Evolutionary conservation across 1,140 invertebrate genomes (phyloP).

Genomic region (Drosophila rhopaloa): DNA sequence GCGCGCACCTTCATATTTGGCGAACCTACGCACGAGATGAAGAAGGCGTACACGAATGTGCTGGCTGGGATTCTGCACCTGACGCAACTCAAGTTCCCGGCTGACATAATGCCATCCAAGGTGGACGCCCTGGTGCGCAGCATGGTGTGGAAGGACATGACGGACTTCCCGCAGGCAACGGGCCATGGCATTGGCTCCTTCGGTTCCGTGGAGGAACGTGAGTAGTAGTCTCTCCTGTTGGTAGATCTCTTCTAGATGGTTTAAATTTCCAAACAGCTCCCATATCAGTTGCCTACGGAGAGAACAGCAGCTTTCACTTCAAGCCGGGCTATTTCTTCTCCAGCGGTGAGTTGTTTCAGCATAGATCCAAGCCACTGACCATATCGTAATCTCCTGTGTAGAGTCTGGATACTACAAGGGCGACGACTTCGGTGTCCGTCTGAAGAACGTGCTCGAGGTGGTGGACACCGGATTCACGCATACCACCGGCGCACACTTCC

Average conservation of each 20-base stretch:
- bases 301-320: slow-evolving; percentile 86
- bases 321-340: slow-evolving; percentile 94
- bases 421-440: slow-evolving; percentile 94
- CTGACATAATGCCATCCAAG: slow-evolving; percentile 87
- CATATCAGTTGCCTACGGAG: slow-evolving; percentile 87
- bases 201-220: slow-evolving; percentile 85
- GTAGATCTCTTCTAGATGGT: neutral
- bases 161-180: slow-evolving; percentile 94
- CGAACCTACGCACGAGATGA: slow-evolving; percentile 90
- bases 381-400: slow-evolving; percentile 69
- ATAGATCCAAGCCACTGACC: neutral
- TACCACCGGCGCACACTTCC: slow-evolving; percentile 85
- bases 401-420: slow-evolving; percentile 93
- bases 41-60: slow-evolving; percentile 94
- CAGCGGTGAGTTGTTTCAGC: slow-evolving; percentile 87
- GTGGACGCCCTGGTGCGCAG: slow-evolving; percentile 91
- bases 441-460: slow-evolving; percentile 97
- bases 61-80: slow-evolving; percentile 94
- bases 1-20: slow-evolving; percentile 96
- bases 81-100: slow-evolving; percentile 88
- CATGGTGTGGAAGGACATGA: slow-evolving; percentile 91
- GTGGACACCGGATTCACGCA: slow-evolving; percentile 86
- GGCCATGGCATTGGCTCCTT: slow-evolving; percentile 96
- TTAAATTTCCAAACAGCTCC: slow-evolving; percentile 87
- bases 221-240: slow-evolving; percentile 3